Conservation (phyloP, 2,113 vertebrate species). For the Erinaceus europaeus region DNA sequence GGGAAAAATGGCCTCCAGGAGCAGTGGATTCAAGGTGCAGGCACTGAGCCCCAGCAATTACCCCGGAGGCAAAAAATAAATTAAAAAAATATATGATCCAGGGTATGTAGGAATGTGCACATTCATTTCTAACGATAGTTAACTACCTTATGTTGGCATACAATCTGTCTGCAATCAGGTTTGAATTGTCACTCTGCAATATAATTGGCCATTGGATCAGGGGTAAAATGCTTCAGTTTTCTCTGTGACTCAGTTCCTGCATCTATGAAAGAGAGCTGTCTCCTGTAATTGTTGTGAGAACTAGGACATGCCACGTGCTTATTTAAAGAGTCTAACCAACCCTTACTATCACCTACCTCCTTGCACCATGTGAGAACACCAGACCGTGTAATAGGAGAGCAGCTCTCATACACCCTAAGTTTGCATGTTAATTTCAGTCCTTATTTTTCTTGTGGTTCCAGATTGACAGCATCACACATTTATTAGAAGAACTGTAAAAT, state of each 20-base stretch:
- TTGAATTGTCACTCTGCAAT: background rate
- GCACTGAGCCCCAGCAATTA: too few species aligned
- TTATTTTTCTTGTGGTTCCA: slow-evolving; percentile 57
- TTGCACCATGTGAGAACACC: background rate
- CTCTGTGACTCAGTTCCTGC: background rate
- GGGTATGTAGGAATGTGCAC: background rate
- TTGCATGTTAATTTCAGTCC: slow-evolving; percentile 41
- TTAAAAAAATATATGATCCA: background rate
- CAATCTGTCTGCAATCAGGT: background rate
- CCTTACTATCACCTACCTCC: background rate
- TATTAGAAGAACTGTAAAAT: slow-evolving; percentile 69
- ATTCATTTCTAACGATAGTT: slow-evolving; percentile 11
- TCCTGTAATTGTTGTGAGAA: background rate
- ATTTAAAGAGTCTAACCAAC: background rate
- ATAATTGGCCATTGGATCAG: background rate
- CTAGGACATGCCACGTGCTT: too few species aligned
- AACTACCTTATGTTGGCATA: background rate
- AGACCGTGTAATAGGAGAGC: background rate
- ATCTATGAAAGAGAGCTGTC: background rate
- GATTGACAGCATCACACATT: slow-evolving; percentile 65
- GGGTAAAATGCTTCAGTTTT: background rate
- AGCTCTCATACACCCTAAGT: background rate
- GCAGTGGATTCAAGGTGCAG: too few species aligned
- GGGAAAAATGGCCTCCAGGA: too few species aligned
- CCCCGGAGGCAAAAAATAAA: too few species aligned